Conservation (phyloP, 2,113 vertebrate species). For the Galeopterus variegatus region DNA sequence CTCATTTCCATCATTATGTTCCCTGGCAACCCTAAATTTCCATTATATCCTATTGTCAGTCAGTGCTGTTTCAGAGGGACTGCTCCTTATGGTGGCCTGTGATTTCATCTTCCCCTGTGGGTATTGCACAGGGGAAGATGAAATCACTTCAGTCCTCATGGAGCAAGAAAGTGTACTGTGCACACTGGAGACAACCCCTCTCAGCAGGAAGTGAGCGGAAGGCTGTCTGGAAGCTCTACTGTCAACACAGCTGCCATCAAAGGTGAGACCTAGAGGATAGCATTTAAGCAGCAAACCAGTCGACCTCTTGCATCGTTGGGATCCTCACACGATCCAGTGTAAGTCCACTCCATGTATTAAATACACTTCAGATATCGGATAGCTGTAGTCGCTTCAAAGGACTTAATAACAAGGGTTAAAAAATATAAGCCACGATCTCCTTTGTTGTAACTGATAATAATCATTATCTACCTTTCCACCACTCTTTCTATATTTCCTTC, state of each 20-base stretch:
- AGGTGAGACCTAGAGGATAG: rapidly evolving
- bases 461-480: not conserved
- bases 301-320: not conserved
- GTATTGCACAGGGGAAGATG: not conserved
- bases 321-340: not conserved
- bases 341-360: not conserved
- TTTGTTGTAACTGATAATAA: not conserved
- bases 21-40: not conserved
- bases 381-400: not conserved
- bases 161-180: too few species aligned
- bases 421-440: not conserved
- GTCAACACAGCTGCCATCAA: rapidly evolving
- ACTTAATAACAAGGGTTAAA: not conserved
- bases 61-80: too few species aligned
- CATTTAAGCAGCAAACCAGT: too few species aligned
- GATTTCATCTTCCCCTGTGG: not conserved
- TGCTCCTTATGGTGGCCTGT: not conserved
- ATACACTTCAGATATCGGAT: not conserved
- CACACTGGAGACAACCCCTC: rapidly evolving
- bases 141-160: not conserved
- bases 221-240: not conserved
- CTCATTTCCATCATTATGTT: not conserved
- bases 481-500: not conserved
- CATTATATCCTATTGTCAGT: too few species aligned
- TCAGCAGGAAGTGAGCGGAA: not conserved